Percentiles rank a stretch among this genome's conserved stretches.
Evolutionary conservation across 2,797 vertebrate genomes (phyloP).

Genomic region (Enteromius unitaeniatus): DNA sequence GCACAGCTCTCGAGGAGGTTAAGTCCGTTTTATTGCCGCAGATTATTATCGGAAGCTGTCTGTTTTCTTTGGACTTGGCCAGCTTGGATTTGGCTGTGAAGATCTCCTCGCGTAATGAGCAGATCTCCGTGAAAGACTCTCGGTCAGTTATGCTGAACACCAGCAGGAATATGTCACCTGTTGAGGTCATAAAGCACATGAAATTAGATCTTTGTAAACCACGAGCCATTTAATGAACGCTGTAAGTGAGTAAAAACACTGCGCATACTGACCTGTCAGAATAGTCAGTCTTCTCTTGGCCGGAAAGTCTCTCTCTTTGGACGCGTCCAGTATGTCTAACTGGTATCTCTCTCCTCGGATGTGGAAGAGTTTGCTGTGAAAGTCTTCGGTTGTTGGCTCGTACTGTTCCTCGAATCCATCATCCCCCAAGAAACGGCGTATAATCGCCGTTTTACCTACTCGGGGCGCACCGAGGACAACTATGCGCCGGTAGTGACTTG

Average conservation of each 20-base stretch:
- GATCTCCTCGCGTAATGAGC: slow-evolving; percentile 72
- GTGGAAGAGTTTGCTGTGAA: slow-evolving; percentile 79
- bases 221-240: neutral
- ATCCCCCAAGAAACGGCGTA: slow-evolving; percentile 72
- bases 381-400: slow-evolving; percentile 78
- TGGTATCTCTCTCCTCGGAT: slow-evolving; percentile 77
- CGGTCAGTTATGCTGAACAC: slow-evolving; percentile 77
- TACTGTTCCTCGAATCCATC: slow-evolving; percentile 75
- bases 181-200: slow-evolving; percentile 7
- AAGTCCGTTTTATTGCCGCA: slow-evolving; percentile 79
- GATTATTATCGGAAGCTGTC: slow-evolving; percentile 66
- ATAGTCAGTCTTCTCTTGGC: slow-evolving; percentile 79
- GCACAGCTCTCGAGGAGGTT: slow-evolving; percentile 61
- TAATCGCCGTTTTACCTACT: slow-evolving; percentile 78
- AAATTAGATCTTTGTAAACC: neutral
- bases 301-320: slow-evolving; percentile 76
- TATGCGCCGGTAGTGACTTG: slow-evolving; percentile 74
- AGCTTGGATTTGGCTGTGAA: slow-evolving; percentile 73
- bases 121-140: slow-evolving; percentile 72
- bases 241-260: neutral
- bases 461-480: slow-evolving; percentile 78
- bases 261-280: slow-evolving; percentile 73
- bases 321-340: slow-evolving; percentile 78
- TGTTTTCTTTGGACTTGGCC: slow-evolving; percentile 65
- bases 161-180: slow-evolving; percentile 80